Base-by-base conservation (phyloP, 2,113 vertebrate genomes). In the Tor tambroides region DNA sequence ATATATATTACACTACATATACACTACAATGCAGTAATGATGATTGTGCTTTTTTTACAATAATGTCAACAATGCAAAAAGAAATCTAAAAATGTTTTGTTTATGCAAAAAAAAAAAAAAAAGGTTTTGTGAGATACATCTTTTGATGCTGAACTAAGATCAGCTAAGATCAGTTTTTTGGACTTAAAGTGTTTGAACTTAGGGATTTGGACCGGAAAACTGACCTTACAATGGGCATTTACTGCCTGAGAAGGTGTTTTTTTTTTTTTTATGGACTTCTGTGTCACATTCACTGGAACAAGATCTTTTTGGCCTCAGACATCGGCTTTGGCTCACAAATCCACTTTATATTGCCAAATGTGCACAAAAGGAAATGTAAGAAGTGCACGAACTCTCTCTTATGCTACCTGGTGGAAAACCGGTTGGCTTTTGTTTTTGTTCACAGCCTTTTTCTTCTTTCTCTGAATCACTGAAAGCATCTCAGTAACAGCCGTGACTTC, bases 311-410 rank as follows among this genome's bases (percentile, higher is more conserved):
- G 80, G n/a, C 71, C 41, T 59, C 38, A 46, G 38, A 74, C 56
- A 26, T 30, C 28, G 35, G 46, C 43, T 59, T 65, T 78, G 61
- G 83, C 88, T 80, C 32, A 86, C 65, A 76, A 84, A 54, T 63
- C 21, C 15, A 30, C 26, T 90, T 88, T 65, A 46, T 71, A 76
- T 90, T 90, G 89, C 65, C 85, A 90, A 89, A 89, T 86, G 74
- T 86, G 84, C 2, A 14, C 76, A 91, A 79, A 85, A 85, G 49
- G 72, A 71, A 89, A 81, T 86, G 81, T 49, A 69, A 26, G 80
- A 32, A 23, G 46, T 85, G 84, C 63, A 84, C 83, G 56, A 74
- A 87, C 71, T n/a, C 82, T 81, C 26, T 87, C 46, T 80, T 91
- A 76, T 85, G 63, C 90, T 84, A 77, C 32, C 84, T 85, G 86